A percentile compares a stretch with the other conserved stretches of the same genome.
These are phyloP conservation scores for Margarornis squamiger DNA, from an alignment of 2,797 vertebrate genomes.

Conservation along the genomic window DNA sequence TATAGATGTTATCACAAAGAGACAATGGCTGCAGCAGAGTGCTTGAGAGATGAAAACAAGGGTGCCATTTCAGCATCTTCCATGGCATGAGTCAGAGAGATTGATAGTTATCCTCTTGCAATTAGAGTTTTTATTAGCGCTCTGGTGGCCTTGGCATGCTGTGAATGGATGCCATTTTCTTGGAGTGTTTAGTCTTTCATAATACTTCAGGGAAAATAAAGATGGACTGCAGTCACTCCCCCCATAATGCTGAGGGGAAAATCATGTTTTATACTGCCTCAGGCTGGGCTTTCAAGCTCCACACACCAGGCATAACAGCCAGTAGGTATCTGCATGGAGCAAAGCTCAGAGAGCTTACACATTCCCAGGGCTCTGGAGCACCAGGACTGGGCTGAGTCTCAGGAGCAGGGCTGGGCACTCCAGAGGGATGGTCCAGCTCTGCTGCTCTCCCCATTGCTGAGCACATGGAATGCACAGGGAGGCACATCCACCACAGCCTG, in stretches of 20 bases:
- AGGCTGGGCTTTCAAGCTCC: background rate
- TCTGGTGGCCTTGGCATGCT: constrained; percentile 10
- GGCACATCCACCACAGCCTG: fast-evolving
- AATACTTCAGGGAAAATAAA: constrained; percentile 26
- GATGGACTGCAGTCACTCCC: background rate
- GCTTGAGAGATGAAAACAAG: constrained; percentile 17
- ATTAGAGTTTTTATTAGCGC: constrained; percentile 55
- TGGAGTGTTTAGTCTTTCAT: constrained; percentile 15
- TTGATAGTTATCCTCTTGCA: constrained; percentile 48
- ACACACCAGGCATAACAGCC: background rate
- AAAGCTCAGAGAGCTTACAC: background rate
- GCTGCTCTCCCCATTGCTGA: background rate
- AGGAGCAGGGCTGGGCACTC: background rate
- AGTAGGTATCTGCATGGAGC: fast-evolving
- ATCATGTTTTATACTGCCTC: background rate
- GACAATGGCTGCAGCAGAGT: background rate
- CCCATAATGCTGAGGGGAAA: background rate
- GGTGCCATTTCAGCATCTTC: constrained; percentile 61
- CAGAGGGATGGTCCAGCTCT: background rate
- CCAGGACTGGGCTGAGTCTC: background rate
- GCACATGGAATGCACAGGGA: background rate
- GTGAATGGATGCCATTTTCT: constrained; percentile 45
- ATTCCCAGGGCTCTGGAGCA: fast-evolving
- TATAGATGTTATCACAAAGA: constrained; percentile 15
- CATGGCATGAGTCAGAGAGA: constrained; percentile 44